Conservation (phyloP, 2,113 vertebrate genomes). For the Castor canadensis region DNA sequence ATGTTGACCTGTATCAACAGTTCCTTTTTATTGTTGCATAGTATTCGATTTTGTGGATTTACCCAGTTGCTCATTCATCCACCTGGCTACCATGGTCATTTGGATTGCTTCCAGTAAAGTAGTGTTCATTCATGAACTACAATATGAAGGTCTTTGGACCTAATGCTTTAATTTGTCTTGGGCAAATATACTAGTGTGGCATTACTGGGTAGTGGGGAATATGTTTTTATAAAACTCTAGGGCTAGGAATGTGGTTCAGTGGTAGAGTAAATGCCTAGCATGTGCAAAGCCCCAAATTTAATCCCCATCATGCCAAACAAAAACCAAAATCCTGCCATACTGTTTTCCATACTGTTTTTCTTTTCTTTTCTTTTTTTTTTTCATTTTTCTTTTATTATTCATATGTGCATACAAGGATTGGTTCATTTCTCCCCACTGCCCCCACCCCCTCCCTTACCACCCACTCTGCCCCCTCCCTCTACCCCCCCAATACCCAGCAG, state of each 20-base stretch:
- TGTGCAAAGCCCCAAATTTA: no score
- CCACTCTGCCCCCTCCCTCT: no score
- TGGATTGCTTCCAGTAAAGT: slow-evolving; percentile 3
- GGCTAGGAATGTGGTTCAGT: no score
- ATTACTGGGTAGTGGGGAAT: not conserved
- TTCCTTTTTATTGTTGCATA: not conserved
- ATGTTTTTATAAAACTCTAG: not conserved
- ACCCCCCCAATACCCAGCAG: no score
- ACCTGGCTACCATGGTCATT: not conserved
- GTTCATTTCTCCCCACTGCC: no score
- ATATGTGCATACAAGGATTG: no score
- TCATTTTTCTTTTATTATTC: no score
- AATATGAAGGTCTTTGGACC: not conserved
- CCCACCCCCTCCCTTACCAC: no score
- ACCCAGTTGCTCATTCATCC: not conserved
- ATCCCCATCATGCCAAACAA: no score
- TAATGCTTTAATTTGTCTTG: not conserved
- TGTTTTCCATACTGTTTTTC: no score
- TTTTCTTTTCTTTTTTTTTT: no score
- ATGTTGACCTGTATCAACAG: not conserved
- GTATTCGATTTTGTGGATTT: not conserved
- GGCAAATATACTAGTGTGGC: not conserved
- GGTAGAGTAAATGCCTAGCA: no score
- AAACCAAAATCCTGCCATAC: not conserved
- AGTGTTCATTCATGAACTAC: not conserved